Conservation (phyloP, 2,113 vertebrate genomes). For the Chloebia gouldiae region DNA sequence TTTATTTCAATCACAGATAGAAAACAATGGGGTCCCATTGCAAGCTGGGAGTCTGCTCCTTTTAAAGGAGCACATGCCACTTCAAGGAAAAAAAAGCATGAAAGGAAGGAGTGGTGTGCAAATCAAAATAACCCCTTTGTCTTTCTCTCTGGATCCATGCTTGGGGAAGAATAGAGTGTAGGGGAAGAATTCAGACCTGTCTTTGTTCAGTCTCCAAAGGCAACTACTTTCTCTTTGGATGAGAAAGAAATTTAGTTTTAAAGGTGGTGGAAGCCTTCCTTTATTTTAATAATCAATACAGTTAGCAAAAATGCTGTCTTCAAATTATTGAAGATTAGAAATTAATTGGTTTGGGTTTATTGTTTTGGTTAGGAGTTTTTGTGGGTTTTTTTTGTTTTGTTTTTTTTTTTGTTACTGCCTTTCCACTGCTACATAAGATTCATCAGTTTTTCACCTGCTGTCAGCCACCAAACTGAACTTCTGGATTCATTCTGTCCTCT, state of each 20-base stretch:
- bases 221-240: not conserved
- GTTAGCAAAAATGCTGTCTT: constrained; percentile 32
- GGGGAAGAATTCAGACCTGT: constrained; percentile 14
- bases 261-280: constrained; percentile 19
- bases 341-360: constrained; percentile 15
- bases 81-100: not conserved
- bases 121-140: constrained; percentile 29
- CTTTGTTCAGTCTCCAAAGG: constrained; percentile 17
- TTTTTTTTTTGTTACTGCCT: not conserved
- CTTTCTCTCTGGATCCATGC: not conserved
- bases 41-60: not conserved
- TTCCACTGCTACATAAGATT: constrained; percentile 1
- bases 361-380: not conserved
- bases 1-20: not conserved
- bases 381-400: too few species aligned
- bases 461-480: not conserved
- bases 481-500: not conserved
- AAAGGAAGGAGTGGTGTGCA: constrained; percentile 36
- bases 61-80: not conserved
- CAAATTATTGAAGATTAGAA: constrained; percentile 39
- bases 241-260: constrained; percentile 13
- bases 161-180: constrained; percentile 30
- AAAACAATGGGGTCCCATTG: not conserved
- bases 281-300: constrained; percentile 48
- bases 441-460: not conserved